Evolutionary conservation across 2,797 vertebrate genomes (phyloP), one percentile per base, ranked within the genome.

Genomic region (Knipowitschia caucasica): DNA sequence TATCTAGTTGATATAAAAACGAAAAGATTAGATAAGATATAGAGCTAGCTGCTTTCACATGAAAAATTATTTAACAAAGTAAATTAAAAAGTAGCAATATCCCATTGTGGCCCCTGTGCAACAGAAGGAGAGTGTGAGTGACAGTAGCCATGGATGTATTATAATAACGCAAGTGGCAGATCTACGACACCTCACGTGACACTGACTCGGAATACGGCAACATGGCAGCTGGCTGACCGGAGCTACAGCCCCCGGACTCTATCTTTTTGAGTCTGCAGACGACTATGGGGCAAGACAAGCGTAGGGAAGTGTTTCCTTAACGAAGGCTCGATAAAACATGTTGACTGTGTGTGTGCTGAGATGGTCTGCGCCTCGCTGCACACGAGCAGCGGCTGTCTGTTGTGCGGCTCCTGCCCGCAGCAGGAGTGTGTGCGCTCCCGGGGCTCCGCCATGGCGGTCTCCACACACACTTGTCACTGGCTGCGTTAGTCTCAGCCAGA

Each of bases 131-230:
- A 34, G 33, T 12, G 15, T 3, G 9, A 1, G 33, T 14, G 33
- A 5, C 0, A 35, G 5, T 14, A 18, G 15, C 4, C 12, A 33
- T 5, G 4, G 31, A 4, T n/a, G 4, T 5, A 5, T 6, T n/a
- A 11, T 5, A 34, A 15, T 38, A 17, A 15, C 35, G 35, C 35
- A 18, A n/a, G n/a, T n/a, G n/a, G 2, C 0, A 3, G 1, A 9
- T 82, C 79, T 74, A 52, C 82, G 82, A 81, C 82, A 29, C 1
- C 12, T 0, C 0, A 7, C 3, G 6, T 8, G 0, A 7, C 5
- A 5, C 6, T 1, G 49, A 2, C 5, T 64, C 73, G 1, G 14
- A 86, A 88, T 86, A 82, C 86, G 89, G 86, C 83, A 90, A 65
- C 47, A 88, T 88, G 85, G 85, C 81, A 56, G 76, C 87, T 60